Conservation (phyloP, 2,113 vertebrate species). For the Brachypteracias leptosomus region DNA sequence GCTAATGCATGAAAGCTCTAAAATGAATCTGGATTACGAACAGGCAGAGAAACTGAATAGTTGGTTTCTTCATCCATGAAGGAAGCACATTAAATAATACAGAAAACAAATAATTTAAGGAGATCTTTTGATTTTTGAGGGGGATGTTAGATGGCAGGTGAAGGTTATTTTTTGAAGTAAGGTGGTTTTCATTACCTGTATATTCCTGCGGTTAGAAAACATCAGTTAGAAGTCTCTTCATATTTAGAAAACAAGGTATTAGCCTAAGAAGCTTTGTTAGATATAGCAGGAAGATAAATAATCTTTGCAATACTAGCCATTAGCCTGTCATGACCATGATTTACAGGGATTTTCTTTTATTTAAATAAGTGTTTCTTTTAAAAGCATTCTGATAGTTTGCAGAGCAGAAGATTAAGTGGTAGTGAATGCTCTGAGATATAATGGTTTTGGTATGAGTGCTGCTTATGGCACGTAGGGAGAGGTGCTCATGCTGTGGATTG, state of each 20-base stretch:
- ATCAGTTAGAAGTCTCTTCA: neutral
- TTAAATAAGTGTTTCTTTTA: constrained; percentile 33
- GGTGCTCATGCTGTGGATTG: neutral
- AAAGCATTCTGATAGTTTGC: constrained; percentile 25
- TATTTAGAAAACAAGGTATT: constrained; percentile 29
- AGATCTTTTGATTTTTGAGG: neutral
- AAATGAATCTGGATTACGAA: neutral
- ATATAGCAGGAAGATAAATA: constrained; percentile 12
- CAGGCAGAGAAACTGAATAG: neutral
- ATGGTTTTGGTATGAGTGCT: neutral
- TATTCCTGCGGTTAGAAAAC: constrained; percentile 16
- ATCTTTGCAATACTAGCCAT: constrained; percentile 2
- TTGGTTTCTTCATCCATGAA: neutral
- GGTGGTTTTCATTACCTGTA: neutral
- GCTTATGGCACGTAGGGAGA: neutral
- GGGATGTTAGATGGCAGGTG: neutral
- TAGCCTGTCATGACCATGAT: neutral
- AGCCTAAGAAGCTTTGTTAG: constrained; percentile 37
- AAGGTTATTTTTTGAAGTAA: neutral
- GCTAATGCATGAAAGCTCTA: neutral
- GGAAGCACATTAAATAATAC: neutral
- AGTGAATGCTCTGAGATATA: neutral
- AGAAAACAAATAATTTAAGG: neutral
- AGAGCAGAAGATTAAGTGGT: constrained; percentile 3
- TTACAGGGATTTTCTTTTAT: constrained; percentile 31